Evolutionary conservation across 1,140 invertebrate species (phyloP), one percentile per base, ranked within the genome.

Genomic region (Zaprionus ghesquierei): DNA sequence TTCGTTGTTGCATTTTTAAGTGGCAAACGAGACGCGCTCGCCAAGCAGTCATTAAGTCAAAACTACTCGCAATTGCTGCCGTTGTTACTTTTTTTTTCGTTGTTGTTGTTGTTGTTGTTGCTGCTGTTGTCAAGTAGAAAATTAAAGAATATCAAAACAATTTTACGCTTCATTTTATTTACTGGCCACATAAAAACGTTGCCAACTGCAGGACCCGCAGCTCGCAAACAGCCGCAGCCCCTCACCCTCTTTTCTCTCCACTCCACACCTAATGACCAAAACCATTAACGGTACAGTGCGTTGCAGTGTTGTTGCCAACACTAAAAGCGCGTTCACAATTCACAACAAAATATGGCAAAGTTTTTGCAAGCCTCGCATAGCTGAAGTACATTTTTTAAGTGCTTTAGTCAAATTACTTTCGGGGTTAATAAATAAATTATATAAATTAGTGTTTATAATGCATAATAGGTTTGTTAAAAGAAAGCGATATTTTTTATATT

Each of bases 1-100:
- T 81, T 85, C 62, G 77, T 85, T 68, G 77, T 65, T 85, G 81
- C 81, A 80, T 85, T 85, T 84, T 77, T 73, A 75, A 82, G 75
- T 82, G 61, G 64, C 73, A 66, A 81, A 81, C 73, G 69, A 80
- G 73, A 80, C 78, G 61, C 78, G 77, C 71, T 79, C 75, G 77
- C 71, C 38, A 54, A 60, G 60, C 77, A 53, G 77, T 71, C 77
- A 80, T 75, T 79, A 56, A 72, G 69, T 53, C 69, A 65, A 56
- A 72, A 58, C 62, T 65, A 65, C 46, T 38, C 50, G 54, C 62
- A 65, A 46, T 46, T 46, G 41, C 18, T 46, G 41, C 41, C 18
- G 41, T 22, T 20, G 41, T 12, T 46, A 10, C 18, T 46, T n/a
- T 8, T 41, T 5, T 10, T 22, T 41, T 53, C 65, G 44, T 29